Evolutionary conservation across 2,888 invertebrate species (phyloP).

Genomic region (Labia minor): DNA sequence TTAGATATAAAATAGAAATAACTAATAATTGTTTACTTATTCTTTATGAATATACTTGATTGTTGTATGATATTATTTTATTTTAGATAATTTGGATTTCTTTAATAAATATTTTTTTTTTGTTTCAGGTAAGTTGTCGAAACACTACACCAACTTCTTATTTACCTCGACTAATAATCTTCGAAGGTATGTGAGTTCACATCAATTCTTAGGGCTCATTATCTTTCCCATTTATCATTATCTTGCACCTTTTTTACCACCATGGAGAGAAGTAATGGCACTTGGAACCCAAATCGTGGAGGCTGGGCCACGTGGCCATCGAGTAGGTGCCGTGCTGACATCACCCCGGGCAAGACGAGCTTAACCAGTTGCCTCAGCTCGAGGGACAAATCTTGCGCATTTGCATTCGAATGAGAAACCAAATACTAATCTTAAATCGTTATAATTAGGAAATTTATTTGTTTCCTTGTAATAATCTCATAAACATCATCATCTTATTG

Average conservation of each 20-base stretch:
- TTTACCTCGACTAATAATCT: no score
- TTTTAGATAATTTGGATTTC: no score
- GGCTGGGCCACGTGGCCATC: not conserved
- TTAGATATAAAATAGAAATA: no score
- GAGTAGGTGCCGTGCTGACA: not conserved
- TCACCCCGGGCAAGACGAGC: not conserved
- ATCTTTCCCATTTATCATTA: not conserved
- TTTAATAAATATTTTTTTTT: no score
- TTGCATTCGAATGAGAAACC: not conserved
- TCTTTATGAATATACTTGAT: no score
- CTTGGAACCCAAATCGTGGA: not conserved
- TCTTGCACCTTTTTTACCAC: not conserved
- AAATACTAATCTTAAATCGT: slow-evolving; percentile 3
- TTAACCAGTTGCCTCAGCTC: not conserved
- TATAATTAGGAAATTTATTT: not conserved
- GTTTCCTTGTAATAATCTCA: not conserved
- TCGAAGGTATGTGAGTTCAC: no score
- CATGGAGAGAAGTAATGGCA: not conserved
- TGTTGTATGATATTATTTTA: no score
- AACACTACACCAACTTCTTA: no score
- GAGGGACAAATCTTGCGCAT: not conserved
- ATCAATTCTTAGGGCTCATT: not conserved
- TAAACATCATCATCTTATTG: not conserved
- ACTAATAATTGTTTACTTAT: no score
- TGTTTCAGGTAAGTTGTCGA: no score